Base-by-base conservation (phyloP, 92 coral and sea anemone species). In the Nematostella vectensis region DNA sequence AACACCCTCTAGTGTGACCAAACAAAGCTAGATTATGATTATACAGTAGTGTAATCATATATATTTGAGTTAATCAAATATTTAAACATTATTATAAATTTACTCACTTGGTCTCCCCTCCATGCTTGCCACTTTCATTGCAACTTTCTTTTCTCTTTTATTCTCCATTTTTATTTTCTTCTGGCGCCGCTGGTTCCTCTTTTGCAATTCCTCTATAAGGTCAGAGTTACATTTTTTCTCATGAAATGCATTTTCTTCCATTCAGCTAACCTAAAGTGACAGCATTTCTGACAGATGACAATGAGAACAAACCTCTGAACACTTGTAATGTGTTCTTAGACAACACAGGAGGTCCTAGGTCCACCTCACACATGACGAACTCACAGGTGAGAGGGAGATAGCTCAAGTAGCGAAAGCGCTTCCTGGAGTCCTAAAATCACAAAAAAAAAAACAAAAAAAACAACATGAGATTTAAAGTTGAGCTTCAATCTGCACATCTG, bases 301-400 rank as follows among this genome's bases (percentile, higher is more conserved):
- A 6, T 33, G 40, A 33, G 6, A 1, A 39, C 77, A 36, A 51
- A 85, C 97, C 97, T 89, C 81, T 77, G 53, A 85, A 89, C 77
- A 60, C 74, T 51, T 74, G 79, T 69, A 89, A 71, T 3, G 95
- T 89, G 18, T 21, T 67, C 38, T 63, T 63, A 23, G 96, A 85
- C 22, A 89, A 53, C 45, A 59, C 45, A 18, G 96, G 96, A 1
- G 89, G 89, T 43, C 69, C 80, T 49, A 89, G 29, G 36, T 89
- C 96, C 48, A 89, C 72, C 59, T 89, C 96, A 77, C 89, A 84
- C 40, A 89, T 76, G 64, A 75, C 94, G 72, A 89, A 89, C 70
- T 89, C 89, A 57, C 96, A 89, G 16, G 94, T 89, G 38, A 89
- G 62, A 27, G 96, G 96, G 17, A 89, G 72, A 60, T 89, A 93